Base-by-base conservation (phyloP, 2,113 vertebrate species). In the Platanista minor region DNA sequence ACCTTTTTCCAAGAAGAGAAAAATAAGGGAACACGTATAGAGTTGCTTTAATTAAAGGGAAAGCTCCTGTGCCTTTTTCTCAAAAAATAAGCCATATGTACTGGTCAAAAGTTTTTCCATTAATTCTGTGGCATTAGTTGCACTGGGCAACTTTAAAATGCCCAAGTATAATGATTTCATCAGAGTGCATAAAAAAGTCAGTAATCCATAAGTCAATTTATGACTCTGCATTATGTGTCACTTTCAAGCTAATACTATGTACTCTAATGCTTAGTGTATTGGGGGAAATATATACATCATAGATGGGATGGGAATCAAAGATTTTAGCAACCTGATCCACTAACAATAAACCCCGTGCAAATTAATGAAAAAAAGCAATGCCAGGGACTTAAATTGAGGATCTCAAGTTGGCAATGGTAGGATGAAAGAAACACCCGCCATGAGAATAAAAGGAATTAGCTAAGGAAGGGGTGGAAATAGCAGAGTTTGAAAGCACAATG, bases 21-120 rank as follows among this genome's bases (percentile, higher is more conserved):
- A 15, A n/a, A 18, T 6, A n/a, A 5, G 18, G 1, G 7, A 1
- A 7, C 5, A n/a, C 17, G 1, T 21, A 52, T 0, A 46, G 25
- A 78, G 6, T 8, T 54, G 27, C 6, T 93, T 46, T 36, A 39
- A 29, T n/a, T 33, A 81, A 69, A 59, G 17, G 86, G 49, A 57
- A 57, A 74, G 36, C 10, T 27, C 85, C 18, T 66, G 21, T n/a
- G 64, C 20, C 21, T 21, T 57, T 66, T 46, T 21, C 41, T 86
- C 31, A 64, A 90, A 75, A 78, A 78, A 78, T 27, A 94, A 33
- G 43, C 36, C 41, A 36, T 81, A 10, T 54, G 12, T 39, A 14
- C 69, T 4, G 2, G 87, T 69, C 10, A 61, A 67, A 91, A 75
- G 41, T 49, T 21, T 39, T 8, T 6, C 13, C 46, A 21, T 18